Evolutionary conservation across 1,140 invertebrate species (phyloP), one percentile per base, ranked within the genome.

Genomic region (Vollenhovia emeryi): DNA sequence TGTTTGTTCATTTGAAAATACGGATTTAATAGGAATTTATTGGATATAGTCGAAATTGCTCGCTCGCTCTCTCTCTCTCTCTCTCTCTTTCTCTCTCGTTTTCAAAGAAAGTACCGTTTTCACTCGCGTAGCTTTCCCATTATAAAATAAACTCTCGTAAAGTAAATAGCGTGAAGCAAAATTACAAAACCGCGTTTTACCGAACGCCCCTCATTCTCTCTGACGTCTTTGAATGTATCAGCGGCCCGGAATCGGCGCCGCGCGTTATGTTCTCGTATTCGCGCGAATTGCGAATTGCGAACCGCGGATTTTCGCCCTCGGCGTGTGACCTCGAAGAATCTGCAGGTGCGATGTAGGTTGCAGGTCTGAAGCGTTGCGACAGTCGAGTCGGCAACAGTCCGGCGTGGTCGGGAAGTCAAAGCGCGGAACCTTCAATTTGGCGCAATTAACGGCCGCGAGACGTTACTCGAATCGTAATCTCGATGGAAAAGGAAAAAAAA

Each of bases 281-380:
- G 27, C 71, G 11, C 6, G 36, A 15, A 45, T 24, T 30, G 57
- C 24, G 30, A 75, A 27, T 60, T 62, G 27, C 74, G n/a, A n/a
- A n/a, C n/a, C n/a, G 33, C 6, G 33, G 33, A 36, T 36, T 36
- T 36, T 24, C 21, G 30, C 18, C 0, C 15, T 48, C 40, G 36
- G 18, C 13, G 13, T 11, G 15, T 30, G 27, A 48, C 7, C 27
- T 36, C 7, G 5, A 43, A n/a, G 5, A 43, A 40, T 4, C 18
- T 48, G 24, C n/a, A 4, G 3, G 74, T 62, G 57, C 57, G 11
- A 64, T 48, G 57, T 78, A 62, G 57, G 27, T 78, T 64, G 74
- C 57, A 33, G 21, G 62, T 62, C 0, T 24, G 15, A 62, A 45
- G 3, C 11, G 9, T 60, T 13, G 15, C 43, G 5, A 48, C 15